Conservation (phyloP, 2,113 vertebrate genomes). For the Dinomys branickii region DNA sequence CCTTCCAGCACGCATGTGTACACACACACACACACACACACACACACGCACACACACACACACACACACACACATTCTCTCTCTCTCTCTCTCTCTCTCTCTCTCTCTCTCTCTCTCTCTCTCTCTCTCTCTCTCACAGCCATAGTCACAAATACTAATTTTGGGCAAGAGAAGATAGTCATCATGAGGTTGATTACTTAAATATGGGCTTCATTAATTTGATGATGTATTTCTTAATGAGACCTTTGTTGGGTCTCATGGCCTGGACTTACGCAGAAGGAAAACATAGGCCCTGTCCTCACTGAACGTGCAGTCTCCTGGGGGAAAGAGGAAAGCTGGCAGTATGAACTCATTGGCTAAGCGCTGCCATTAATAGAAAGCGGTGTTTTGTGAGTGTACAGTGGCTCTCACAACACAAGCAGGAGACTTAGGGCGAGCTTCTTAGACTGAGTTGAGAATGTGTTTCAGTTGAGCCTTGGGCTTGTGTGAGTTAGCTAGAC, state of each 20-base stretch:
- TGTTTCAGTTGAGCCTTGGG: neutral
- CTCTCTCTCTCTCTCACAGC: too few species aligned
- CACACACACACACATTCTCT: too few species aligned
- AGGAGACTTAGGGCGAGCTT: neutral
- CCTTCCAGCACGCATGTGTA: neutral
- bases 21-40: neutral
- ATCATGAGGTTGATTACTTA: constrained; percentile 27
- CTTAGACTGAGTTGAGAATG: neutral
- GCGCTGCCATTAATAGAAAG: neutral
- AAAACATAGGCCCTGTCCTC: neutral
- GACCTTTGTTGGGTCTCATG: neutral
- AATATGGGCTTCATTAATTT: neutral
- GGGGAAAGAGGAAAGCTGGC: neutral
- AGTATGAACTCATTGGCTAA: constrained; percentile 12
- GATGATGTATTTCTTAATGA: neutral
- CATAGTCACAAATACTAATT: neutral
- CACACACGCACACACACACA: too few species aligned
- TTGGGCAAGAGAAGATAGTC: neutral
- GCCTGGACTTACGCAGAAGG: neutral
- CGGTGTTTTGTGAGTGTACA: neutral
- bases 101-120: too few species aligned
- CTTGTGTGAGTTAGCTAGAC: neutral
- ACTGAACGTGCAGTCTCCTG: neutral
- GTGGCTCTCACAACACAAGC: neutral
- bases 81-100: too few species aligned